These are phyloP conservation scores for Ptychoptera contaminata DNA, from an alignment of 2,888 invertebrate genomes.

Conservation along the genomic window DNA sequence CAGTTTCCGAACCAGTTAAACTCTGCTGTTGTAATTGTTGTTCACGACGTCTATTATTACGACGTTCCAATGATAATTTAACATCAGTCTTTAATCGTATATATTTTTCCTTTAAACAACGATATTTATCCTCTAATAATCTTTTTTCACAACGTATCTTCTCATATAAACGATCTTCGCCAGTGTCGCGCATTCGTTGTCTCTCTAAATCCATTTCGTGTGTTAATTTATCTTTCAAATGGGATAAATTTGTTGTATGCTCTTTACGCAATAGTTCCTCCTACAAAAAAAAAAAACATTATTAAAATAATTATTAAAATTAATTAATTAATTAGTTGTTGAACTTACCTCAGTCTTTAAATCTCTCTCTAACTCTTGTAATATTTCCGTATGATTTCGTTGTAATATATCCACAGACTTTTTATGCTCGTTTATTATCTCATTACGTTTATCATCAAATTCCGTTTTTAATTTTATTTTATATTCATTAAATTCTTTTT, in stretches of 20 bases:
- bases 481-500: slow-evolving; percentile 28
- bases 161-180: slow-evolving; percentile 38
- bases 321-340: too few relatives aligned
- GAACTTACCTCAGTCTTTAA: slow-evolving; percentile 29
- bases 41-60: slow-evolving; percentile 49
- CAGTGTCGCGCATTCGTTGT: slow-evolving; percentile 26
- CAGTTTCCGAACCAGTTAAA: slow-evolving; percentile 56
- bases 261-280: slow-evolving; percentile 51
- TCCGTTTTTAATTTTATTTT: slow-evolving; percentile 26
- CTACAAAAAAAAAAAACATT: too few relatives aligned
- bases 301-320: too few relatives aligned
- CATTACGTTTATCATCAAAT: slow-evolving; percentile 34
- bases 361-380: slow-evolving; percentile 27
- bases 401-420: slow-evolving; percentile 26
- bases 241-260: slow-evolving; percentile 47
- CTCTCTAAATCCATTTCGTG: slow-evolving; percentile 38
- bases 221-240: slow-evolving; percentile 43
- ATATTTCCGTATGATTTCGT: slow-evolving; percentile 25
- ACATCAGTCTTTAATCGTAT: slow-evolving; percentile 64
- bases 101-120: slow-evolving; percentile 68
- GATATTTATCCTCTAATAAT: slow-evolving; percentile 62
- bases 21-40: slow-evolving; percentile 22
- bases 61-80: slow-evolving; percentile 57
- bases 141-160: slow-evolving; percentile 53
- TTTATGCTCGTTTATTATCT: slow-evolving; percentile 37